Percentiles rank a stretch among this genome's conserved stretches.
phyloP scores from a whole-genome alignment of 2,888 invertebrate species.

The Euphydryas editha region DNA sequence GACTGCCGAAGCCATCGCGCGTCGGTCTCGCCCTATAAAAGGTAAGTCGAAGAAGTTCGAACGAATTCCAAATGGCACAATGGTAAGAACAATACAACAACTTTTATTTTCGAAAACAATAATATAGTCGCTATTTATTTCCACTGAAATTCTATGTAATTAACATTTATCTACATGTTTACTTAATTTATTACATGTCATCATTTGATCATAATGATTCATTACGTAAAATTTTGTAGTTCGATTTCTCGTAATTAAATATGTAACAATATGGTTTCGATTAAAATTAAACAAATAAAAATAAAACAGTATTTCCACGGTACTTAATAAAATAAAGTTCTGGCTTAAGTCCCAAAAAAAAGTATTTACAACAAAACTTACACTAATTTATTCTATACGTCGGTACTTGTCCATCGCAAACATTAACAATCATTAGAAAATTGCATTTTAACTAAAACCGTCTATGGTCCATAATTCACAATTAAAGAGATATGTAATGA shows the following conservation, averaged over 20 bases:
- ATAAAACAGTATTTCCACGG: conserved; percentile 16
- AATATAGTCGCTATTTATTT: conserved; percentile 14
- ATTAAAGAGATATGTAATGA: conserved; percentile 53
- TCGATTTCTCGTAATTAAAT: not conserved
- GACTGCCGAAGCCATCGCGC: conserved; percentile 23
- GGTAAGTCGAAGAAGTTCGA: conserved; percentile 14
- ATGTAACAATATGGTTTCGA: not conserved
- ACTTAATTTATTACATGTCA: conserved; percentile 19
- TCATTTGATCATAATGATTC: conserved; percentile 4
- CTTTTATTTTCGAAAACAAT: conserved; percentile 14
- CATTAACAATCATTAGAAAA: conserved; percentile 63
- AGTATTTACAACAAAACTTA: conserved; percentile 54
- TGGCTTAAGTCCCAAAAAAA: conserved; percentile 65
- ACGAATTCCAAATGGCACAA: conserved; percentile 26
- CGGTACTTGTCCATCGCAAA: conserved; percentile 57
- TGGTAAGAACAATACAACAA: conserved; percentile 13
- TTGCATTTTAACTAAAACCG: conserved; percentile 61
- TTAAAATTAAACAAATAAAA: conserved; percentile 7
- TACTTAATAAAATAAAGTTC: conserved; percentile 50
- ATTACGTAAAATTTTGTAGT: not conserved
- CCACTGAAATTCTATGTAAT: conserved; percentile 8
- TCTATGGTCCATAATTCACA: conserved; percentile 56
- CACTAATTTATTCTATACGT: conserved; percentile 52
- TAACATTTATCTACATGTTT: conserved; percentile 24
- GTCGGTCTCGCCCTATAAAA: not conserved